These are phyloP conservation scores for Nemurella pictetii DNA, from an alignment of 2,888 invertebrate genomes.

Conservation along the genomic window DNA sequence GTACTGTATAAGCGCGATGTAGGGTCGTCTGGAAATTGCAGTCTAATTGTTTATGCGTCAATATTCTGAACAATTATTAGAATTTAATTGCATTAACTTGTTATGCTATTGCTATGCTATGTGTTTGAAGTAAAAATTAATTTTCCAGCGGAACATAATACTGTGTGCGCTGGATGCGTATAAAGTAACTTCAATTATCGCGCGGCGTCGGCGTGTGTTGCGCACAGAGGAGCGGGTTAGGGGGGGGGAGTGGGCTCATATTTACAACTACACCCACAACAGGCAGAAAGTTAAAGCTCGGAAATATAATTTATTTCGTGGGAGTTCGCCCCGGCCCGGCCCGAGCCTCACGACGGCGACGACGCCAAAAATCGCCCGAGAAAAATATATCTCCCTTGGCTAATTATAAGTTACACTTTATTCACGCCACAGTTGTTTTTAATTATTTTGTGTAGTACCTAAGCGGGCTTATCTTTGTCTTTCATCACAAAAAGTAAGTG, in stretches of 20 bases:
- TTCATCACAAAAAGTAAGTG: conserved; percentile 19
- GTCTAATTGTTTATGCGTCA: not conserved
- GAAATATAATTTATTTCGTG: not conserved
- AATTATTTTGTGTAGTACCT: conserved; percentile 15
- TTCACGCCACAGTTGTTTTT: conserved; percentile 25
- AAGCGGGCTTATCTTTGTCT: conserved; percentile 23
- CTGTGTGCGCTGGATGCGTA: not conserved
- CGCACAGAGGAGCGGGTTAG: not conserved
- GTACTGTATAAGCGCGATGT: too few species aligned
- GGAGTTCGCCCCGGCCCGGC: not conserved
- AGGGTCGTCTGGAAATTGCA: not conserved
- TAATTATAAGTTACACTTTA: conserved; percentile 19
- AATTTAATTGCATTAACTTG: not conserved
- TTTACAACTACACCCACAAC: not conserved
- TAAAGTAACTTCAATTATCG: not conserved
- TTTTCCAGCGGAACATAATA: not conserved
- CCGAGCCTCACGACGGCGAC: not conserved
- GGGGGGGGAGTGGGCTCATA: too few species aligned
- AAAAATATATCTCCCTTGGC: conserved; percentile 7
- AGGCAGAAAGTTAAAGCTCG: not conserved
- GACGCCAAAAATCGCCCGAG: conserved; percentile 9
- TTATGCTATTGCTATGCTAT: not conserved
- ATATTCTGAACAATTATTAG: not conserved
- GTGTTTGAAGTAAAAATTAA: not conserved
- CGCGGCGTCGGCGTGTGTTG: not conserved